These are phyloP conservation scores for Raja brachyura DNA, from an alignment of 2,113 vertebrate genomes.

Conservation along the genomic window DNA sequence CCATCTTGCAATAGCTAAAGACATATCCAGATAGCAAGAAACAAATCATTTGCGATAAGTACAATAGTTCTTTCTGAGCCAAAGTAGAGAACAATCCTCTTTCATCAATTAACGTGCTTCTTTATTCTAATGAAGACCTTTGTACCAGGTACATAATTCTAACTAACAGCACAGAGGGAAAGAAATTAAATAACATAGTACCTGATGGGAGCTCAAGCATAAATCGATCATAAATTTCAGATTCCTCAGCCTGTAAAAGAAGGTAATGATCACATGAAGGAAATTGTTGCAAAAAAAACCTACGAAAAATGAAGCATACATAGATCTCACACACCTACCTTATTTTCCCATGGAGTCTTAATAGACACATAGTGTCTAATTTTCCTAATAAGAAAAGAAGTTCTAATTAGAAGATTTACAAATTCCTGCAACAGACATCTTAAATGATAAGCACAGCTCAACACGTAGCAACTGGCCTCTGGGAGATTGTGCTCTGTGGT, in stretches of 20 bases:
- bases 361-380: slow-evolving; percentile 99
- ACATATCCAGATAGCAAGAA: not conserved
- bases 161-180: not conserved
- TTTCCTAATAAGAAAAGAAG: slow-evolving; percentile 71
- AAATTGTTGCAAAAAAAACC: not conserved
- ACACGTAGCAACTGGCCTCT: too few relatives aligned
- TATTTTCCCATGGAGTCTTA: slow-evolving; percentile 87
- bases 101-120: not conserved
- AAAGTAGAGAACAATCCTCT: not conserved
- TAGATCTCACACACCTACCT: slow-evolving; percentile 59
- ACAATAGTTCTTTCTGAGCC: not conserved
- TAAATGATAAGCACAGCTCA: not conserved
- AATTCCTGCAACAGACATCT: not conserved
- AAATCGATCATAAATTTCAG: slow-evolving; percentile 64
- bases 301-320: slow-evolving; percentile 14
- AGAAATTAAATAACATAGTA: slow-evolving; percentile 48
- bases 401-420: not conserved
- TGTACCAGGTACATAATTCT: not conserved
- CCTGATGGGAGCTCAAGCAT: slow-evolving; percentile 86
- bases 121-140: not conserved
- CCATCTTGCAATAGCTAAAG: not conserved
- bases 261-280: slow-evolving; percentile 36
- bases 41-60: not conserved
- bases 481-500: not conserved
- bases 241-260: slow-evolving; percentile 71